Percentiles rank a stretch among this genome's conserved stretches.
Conservation (phyloP, 2,797 vertebrate species). For the Alectoris magna region DNA sequence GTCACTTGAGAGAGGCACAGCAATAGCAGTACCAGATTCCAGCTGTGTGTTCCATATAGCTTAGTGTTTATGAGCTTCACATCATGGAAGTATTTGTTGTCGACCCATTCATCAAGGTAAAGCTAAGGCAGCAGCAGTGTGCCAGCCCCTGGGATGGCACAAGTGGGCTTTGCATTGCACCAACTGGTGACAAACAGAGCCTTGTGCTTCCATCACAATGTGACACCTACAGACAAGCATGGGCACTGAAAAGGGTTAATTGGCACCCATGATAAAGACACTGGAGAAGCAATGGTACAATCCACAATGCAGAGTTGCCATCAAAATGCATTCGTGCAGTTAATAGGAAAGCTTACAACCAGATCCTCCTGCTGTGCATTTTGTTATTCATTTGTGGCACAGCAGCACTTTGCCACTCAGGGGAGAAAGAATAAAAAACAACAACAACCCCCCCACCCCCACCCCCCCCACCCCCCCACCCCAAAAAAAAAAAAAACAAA, state of each 20-base stretch:
- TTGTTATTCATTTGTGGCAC: not conserved
- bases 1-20: constrained; percentile 8
- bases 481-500: not conserved
- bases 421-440: not conserved
- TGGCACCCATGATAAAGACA: not conserved
- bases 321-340: not conserved
- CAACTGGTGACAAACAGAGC: not conserved
- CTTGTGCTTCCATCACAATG: rapidly evolving
- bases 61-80: not conserved
- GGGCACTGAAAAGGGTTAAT: not conserved
- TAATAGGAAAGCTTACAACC: not conserved
- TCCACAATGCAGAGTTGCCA: not conserved
- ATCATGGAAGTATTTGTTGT: not conserved
- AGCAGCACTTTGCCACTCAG: not conserved
- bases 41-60: constrained; percentile 12
- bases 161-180: rapidly evolving
- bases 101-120: not conserved
- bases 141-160: not conserved
- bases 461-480: no score
- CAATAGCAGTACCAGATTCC: constrained; percentile 6
- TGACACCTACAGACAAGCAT: rapidly evolving
- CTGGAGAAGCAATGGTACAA: not conserved
- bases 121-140: not conserved
- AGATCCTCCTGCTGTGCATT: not conserved
- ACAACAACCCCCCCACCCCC: not conserved